Percentiles rank a stretch among this genome's conserved stretches.
These are phyloP conservation scores for Donacobius atricapilla DNA, from an alignment of 2,113 vertebrate species.

Conservation along the genomic window DNA sequence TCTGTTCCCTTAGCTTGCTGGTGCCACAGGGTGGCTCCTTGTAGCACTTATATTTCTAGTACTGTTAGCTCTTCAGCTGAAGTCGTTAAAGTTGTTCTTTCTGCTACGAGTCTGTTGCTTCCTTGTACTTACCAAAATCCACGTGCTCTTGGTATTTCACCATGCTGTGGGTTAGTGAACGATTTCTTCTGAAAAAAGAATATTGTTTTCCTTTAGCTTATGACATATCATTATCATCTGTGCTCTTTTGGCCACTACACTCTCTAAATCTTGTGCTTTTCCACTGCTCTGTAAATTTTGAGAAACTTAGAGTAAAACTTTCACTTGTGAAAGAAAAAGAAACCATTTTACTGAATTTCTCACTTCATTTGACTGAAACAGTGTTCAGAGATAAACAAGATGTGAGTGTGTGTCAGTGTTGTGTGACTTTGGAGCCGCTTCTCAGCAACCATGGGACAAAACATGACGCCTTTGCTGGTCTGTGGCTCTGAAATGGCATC, in stretches of 20 bases:
- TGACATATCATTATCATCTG: background rate
- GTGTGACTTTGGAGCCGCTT: background rate
- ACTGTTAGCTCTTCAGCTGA: conserved; percentile 10
- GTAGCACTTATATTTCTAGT: background rate
- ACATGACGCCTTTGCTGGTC: background rate
- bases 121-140: background rate
- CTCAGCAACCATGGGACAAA: background rate
- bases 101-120: background rate
- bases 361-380: background rate
- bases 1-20: conserved; percentile 41
- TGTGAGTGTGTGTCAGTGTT: background rate
- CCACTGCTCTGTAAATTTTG: background rate
- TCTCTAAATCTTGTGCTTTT: background rate
- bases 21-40: conserved; percentile 67
- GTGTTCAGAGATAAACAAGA: background rate
- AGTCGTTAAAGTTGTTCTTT: background rate
- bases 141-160: background rate
- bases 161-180: background rate
- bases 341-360: background rate
- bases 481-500: background rate
- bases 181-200: background rate
- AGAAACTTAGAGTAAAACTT: conserved; percentile 43
- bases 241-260: background rate
- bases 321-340: conserved; percentile 32
- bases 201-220: background rate